Conservation (phyloP, 2,113 vertebrate species). For the Strix uralensis region DNA sequence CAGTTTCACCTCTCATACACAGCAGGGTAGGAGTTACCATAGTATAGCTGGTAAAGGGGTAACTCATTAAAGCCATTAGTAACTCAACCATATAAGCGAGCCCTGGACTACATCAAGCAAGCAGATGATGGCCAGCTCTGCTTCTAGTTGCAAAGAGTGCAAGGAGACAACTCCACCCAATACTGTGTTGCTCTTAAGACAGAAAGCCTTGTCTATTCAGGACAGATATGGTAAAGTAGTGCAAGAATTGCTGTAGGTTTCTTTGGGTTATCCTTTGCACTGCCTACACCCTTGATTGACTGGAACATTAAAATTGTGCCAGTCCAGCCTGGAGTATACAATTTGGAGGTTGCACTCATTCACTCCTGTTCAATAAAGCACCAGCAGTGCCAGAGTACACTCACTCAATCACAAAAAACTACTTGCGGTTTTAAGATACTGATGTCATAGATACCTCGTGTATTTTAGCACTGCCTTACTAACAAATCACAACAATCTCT, state of each 20-base stretch:
- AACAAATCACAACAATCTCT: conserved; percentile 19
- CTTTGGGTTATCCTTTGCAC: too few species aligned
- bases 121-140: not conserved
- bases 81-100: not conserved
- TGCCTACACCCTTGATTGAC: not conserved
- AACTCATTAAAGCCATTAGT: not conserved
- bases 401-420: not conserved
- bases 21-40: not conserved
- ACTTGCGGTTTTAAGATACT: not conserved
- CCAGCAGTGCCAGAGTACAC: not conserved
- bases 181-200: not conserved
- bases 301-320: not conserved
- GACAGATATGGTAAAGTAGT: not conserved
- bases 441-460: not conserved
- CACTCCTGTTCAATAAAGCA: not conserved
- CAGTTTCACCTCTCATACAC: not conserved
- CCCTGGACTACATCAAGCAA: not conserved
- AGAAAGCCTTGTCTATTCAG: not conserved
- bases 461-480: not conserved
- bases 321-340: not conserved
- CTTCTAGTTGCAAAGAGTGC: not conserved
- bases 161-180: not conserved
- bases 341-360: not conserved
- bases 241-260: not conserved
- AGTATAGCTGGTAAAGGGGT: not conserved